A percentile compares a stretch with the other conserved stretches of the same genome.
phyloP scores from a whole-genome alignment of 1,140 invertebrate species.

The Camponotus vicinus region DNA sequence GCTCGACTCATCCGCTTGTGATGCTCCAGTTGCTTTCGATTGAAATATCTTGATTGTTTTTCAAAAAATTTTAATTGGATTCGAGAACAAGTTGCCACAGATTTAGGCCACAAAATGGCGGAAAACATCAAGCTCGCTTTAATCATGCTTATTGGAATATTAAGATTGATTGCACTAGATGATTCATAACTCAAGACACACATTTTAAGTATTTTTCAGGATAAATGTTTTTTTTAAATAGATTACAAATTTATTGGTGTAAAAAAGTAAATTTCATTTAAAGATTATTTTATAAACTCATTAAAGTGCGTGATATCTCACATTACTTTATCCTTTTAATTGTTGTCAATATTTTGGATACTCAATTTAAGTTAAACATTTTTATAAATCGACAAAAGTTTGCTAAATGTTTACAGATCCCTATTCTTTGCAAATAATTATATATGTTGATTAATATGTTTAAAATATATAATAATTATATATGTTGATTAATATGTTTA shows the following conservation, averaged over 20 bases:
- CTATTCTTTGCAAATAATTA: neutral
- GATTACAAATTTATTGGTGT: neutral
- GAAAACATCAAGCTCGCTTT: neutral
- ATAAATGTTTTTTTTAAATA: neutral
- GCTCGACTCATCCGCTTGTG: too few relatives aligned
- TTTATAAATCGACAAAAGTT: neutral
- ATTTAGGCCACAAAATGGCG: conserved; percentile 16
- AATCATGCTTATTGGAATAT: neutral
- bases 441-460: neutral
- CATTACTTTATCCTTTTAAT: too few relatives aligned
- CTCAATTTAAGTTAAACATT: neutral
- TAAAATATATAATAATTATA: neutral
- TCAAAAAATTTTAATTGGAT: neutral
- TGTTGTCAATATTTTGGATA: neutral
- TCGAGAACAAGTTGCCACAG: neutral
- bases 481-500: neutral
- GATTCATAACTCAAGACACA: neutral
- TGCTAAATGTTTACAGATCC: neutral
- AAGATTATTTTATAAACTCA: neutral
- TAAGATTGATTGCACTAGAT: neutral
- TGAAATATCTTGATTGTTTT: neutral
- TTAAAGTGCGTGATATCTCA: neutral
- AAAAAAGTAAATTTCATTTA: neutral
- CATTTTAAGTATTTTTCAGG: neutral
- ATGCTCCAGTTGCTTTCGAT: too few relatives aligned